phyloP scores from a whole-genome alignment of 2,888 invertebrate species.

The Toxonevra muliebris region DNA sequence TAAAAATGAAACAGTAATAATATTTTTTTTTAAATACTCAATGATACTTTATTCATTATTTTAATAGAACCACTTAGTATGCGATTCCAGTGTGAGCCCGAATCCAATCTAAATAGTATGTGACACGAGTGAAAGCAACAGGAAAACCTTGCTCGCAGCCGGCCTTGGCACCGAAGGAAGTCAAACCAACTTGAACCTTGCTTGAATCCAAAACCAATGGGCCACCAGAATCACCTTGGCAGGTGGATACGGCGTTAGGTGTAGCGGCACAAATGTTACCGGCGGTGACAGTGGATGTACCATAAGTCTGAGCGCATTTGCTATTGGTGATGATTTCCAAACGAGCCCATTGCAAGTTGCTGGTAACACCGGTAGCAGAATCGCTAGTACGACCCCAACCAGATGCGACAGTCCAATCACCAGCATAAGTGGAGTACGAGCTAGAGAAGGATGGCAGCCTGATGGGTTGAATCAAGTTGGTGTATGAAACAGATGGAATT shows the following conservation, averaged over 20 bases:
- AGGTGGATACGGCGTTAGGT: conserved; percentile 46
- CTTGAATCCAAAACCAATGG: conserved; percentile 47
- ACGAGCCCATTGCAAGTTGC: conserved; percentile 35
- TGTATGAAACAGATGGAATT: conserved; percentile 47
- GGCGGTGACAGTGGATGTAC: conserved; percentile 12
- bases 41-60: neutral
- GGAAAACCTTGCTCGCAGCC: conserved; percentile 47
- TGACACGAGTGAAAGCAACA: conserved; percentile 50
- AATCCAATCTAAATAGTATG: conserved; percentile 55
- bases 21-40: no score
- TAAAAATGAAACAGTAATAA: no score
- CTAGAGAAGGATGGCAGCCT: conserved; percentile 39
- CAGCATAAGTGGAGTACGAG: conserved; percentile 40
- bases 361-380: neutral
- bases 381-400: conserved; percentile 51
- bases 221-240: conserved; percentile 60
- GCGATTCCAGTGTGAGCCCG: conserved; percentile 32
- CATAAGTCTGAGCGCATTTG: conserved; percentile 42
- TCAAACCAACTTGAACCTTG: conserved; percentile 51
- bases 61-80: neutral
- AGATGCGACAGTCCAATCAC: conserved; percentile 47
- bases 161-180: conserved; percentile 51
- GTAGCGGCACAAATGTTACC: conserved; percentile 43
- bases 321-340: conserved; percentile 46
- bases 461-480: conserved; percentile 25